Evolutionary conservation across 2,113 vertebrate species (phyloP).

Genomic region (Lepus americanus): DNA sequence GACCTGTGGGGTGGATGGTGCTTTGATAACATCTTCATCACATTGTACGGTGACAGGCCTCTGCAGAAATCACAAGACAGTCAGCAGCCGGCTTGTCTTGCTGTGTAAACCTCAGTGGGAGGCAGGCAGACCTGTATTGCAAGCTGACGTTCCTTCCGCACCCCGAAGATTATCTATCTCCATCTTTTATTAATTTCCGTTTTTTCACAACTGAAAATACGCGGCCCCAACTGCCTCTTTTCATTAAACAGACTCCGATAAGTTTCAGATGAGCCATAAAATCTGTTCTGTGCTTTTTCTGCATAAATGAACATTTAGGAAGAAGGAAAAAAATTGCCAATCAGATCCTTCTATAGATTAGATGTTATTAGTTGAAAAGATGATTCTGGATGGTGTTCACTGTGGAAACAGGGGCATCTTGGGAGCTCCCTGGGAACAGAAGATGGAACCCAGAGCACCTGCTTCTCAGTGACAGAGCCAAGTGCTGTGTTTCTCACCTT

Average conservation of each 20-base stretch:
- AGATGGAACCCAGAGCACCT: not conserved
- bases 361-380: constrained; percentile 45
- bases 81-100: constrained; percentile 51
- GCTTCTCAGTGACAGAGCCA: not conserved
- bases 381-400: not conserved
- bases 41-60: constrained; percentile 21
- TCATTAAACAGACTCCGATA: constrained; percentile 21
- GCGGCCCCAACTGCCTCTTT: constrained; percentile 27
- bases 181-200: constrained; percentile 62
- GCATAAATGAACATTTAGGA: constrained; percentile 59
- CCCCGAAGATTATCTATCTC: constrained; percentile 27
- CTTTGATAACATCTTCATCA: constrained; percentile 46
- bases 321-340: constrained; percentile 15
- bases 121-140: not conserved
- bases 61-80: not conserved
- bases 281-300: not conserved
- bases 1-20: not conserved
- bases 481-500: not conserved
- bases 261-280: constrained; percentile 4
- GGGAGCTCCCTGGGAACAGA: not conserved
- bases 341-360: constrained; percentile 33
- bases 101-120: constrained; percentile 43
- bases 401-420: not conserved
- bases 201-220: constrained; percentile 42
- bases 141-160: not conserved